Base-by-base conservation (phyloP, 2,113 vertebrate species). In the Pterocles burchelli region DNA sequence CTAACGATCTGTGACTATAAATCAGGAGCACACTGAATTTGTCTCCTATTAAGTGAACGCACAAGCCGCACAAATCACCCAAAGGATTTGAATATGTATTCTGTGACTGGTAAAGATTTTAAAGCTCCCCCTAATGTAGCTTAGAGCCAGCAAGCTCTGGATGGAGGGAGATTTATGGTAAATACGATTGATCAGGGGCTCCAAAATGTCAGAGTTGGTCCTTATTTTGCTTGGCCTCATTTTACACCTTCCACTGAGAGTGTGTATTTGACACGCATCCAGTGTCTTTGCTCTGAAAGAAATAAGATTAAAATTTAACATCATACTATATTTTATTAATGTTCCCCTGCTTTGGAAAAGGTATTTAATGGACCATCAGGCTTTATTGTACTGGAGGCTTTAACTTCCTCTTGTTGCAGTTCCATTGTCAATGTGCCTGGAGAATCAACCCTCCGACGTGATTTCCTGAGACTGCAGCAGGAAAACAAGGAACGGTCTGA, bases 401-500 rank as follows among this genome's bases (percentile, higher is more conserved):
- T 77, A 58, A 28, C 61, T 87, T 95, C 82, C 84, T 78, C 59
- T 65, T 49, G 12, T 72, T 91, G 63, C 86, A 99, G 99, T 96
- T 99, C 99, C 85, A 99, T 99, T 66, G 99, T 99, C 89, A 99
- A 99, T 38, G 99, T 99, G 88, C 99, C 99, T 43, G 99, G 99
- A 13, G 99, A 99, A 98, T 99, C 99, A 2, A 99, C 99, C 4
- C 97, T 99, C 83, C 98, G 99, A 26, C 98, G 99, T 41, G 99
- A 99, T 98, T 99, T 99, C 97, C 98, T 99, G 97, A 98, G 99
- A 9, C 98, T 99, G 85, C 99, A 99, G 97, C 99, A 99, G 98
- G 99, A 99, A 98, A 99, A 99, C 98, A 99, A 99, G 99, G 99
- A 99, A 92, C 98, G 99, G 16, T 99, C 99, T 0, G 99, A 99